Conservation (phyloP, 2,113 vertebrate species). For the Prochilodus magdalenae region DNA sequence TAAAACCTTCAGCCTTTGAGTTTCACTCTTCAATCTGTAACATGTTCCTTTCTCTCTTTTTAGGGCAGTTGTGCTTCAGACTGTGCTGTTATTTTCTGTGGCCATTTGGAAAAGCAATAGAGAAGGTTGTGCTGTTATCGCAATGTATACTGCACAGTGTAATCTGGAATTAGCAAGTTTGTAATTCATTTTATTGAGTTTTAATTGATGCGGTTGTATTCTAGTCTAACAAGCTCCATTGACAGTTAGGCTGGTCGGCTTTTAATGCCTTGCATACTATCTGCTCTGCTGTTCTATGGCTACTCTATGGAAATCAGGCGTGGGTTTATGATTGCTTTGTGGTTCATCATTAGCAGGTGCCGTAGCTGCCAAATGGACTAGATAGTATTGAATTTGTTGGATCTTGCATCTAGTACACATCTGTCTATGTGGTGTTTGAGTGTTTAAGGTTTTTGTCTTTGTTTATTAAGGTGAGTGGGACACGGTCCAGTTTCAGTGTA, state of each 20-base stretch:
- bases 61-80: conserved; percentile 78
- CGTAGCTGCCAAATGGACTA: not conserved
- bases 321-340: not conserved
- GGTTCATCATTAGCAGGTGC: not conserved
- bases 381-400: not conserved
- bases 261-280: not conserved
- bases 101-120: conserved; percentile 85
- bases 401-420: not conserved
- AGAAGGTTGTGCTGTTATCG: conserved; percentile 64
- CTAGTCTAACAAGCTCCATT: not conserved
- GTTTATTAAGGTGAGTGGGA: conserved; percentile 21
- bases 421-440: not conserved
- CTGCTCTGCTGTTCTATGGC: not conserved
- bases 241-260: not conserved
- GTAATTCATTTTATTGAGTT: not conserved
- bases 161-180: not conserved
- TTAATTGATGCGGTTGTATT: too few relatives aligned
- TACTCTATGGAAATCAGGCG: conserved; percentile 10
- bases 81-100: conserved; percentile 84
- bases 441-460: not conserved
- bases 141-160: not conserved
- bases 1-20: not conserved
- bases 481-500: conserved; percentile 57
- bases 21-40: not conserved
- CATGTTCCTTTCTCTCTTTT: not conserved